These are phyloP conservation scores for Pogonognathellus flavescens DNA, from an alignment of 1,140 invertebrate species.

Conservation along the genomic window DNA sequence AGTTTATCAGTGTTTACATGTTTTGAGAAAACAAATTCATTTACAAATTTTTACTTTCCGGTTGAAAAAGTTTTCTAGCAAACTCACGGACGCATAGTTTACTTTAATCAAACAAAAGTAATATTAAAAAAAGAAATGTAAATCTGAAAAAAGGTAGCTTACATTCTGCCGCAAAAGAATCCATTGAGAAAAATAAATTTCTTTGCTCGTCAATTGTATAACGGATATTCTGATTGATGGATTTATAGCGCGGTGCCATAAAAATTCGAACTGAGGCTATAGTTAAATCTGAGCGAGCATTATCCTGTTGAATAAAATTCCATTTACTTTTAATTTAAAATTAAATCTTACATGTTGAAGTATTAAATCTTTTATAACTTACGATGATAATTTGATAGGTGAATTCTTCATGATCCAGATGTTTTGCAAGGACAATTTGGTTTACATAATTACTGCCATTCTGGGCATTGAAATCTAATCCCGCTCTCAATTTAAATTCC, in stretches of 20 bases:
- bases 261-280: constrained; percentile 2
- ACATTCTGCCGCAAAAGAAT: not conserved
- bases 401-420: constrained; percentile 56
- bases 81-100: no score
- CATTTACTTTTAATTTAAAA: not conserved
- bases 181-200: constrained; percentile 15
- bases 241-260: constrained; percentile 11
- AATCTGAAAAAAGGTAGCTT: no score
- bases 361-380: not conserved
- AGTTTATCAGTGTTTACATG: no score
- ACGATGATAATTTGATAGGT: constrained; percentile 33
- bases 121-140: no score
- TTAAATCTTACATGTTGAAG: not conserved
- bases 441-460: not conserved
- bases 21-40: no score
- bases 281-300: not conserved
- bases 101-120: no score
- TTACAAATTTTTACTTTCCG: no score
- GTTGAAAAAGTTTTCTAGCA: no score
- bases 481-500: not conserved
- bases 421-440: constrained; percentile 21
- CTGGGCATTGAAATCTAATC: not conserved
- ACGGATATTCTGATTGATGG: not conserved
- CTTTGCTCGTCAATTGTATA: constrained; percentile 4
- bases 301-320: not conserved